Evolutionary conservation across 2,797 vertebrate species (phyloP), one percentile per base, ranked within the genome.

Genomic region (Muscicapa comitata): DNA sequence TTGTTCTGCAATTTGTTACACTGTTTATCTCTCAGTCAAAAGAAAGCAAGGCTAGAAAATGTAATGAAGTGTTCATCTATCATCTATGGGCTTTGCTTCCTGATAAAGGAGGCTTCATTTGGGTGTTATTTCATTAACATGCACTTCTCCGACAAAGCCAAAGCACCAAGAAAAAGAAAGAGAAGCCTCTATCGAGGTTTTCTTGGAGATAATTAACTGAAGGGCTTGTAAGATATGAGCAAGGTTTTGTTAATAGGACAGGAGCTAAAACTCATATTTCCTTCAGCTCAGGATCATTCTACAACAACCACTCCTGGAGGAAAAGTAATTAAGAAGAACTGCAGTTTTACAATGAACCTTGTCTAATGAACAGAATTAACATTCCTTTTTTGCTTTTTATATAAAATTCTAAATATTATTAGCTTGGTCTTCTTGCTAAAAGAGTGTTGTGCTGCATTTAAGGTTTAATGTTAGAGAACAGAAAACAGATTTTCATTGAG

Each of bases 21-120:
- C 55, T 75, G 91, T 96, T 96, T 94, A 79, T 83, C 88, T 83
- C 85, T 74, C 72, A 78, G 62, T 66, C 47, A 88, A 85, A 85
- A 79, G 77, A 63, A 90, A 76, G 11, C 43, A 75, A 74, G n/a
- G 29, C 33, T 75, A 43, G 55, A 88, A 63, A 45, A 29, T 31
- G 29, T 67, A 89, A 85, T 89, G 53, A 81, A 66, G 45, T 74
- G n/a, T 74, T 40, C 4, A 11, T 50, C 14, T 40, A 62, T 88
- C 31, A 78, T 70, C 37, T 13, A 1, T 62, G 67, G 37, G 26
- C 48, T 89, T 87, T 16, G 10, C 25, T 37, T 67, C 38, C 65
- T 57, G 86, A 89, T 85, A 95, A 92, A 87, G 38, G 45, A 82
- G 45, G 15, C 42, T 85, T 86, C 25, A 8, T 86, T 81, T 94